Conservation (phyloP, 2,797 vertebrate genomes). For the Mormyrops attenuatus region DNA sequence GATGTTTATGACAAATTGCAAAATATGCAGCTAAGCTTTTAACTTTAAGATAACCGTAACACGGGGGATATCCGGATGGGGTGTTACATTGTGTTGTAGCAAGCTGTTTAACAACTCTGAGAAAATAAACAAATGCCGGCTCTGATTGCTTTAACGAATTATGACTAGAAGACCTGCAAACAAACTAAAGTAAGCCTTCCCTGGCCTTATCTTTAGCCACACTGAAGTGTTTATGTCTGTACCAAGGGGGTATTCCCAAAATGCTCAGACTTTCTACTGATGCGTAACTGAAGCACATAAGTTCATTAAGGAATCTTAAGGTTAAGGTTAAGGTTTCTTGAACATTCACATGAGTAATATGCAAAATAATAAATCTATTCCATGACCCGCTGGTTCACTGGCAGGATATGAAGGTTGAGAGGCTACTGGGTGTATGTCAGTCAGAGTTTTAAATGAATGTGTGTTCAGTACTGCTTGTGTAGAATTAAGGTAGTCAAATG, state of each 20-base stretch:
- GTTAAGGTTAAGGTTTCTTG: neutral
- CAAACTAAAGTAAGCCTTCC: neutral
- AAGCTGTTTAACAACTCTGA: neutral
- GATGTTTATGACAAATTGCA: neutral
- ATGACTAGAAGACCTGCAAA: neutral
- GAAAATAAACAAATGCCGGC: neutral
- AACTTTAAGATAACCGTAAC: neutral
- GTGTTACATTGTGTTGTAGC: neutral
- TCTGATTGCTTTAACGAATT: neutral
- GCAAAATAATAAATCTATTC: neutral
- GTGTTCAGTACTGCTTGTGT: neutral
- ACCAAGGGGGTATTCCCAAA: neutral
- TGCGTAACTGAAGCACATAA: neutral
- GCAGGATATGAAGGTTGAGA: neutral
- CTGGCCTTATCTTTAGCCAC: neutral
- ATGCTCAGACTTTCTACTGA: neutral
- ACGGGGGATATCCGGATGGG: neutral
- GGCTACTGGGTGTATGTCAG: neutral
- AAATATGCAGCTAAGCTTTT: neutral
- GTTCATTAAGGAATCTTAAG: neutral
- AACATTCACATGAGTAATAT: neutral
- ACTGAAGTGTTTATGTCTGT: neutral
- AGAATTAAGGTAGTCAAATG: neutral
- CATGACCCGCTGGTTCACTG: neutral
- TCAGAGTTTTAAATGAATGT: neutral